Conservation (phyloP, 2,888 invertebrate species). For the Polylopha cassiicola region DNA sequence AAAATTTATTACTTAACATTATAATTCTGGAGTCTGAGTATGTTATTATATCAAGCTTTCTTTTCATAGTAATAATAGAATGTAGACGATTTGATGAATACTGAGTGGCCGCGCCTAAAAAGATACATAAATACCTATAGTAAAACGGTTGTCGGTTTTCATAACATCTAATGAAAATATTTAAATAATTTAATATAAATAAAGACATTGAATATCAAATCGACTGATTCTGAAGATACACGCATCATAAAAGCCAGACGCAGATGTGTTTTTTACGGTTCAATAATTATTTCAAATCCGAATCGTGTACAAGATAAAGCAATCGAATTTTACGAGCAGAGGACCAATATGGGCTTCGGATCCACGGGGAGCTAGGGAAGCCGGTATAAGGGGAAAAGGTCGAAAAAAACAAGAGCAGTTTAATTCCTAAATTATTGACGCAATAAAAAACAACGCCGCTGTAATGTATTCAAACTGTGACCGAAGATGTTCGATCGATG, state of each 20-base stretch:
- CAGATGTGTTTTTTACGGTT: slow-evolving; percentile 29
- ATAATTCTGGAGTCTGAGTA: slow-evolving; percentile 8
- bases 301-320: slow-evolving; percentile 46
- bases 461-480: slow-evolving; percentile 67
- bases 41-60: slow-evolving; percentile 4
- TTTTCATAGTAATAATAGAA: slow-evolving; percentile 8
- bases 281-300: slow-evolving; percentile 34
- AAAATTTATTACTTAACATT: slow-evolving; percentile 5
- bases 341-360: slow-evolving; percentile 34
- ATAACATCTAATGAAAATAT: slow-evolving; percentile 9
- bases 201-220: slow-evolving; percentile 18
- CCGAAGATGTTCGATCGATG: slow-evolving; percentile 55
- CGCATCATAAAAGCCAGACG: slow-evolving; percentile 30
- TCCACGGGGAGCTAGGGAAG: slow-evolving; percentile 38
- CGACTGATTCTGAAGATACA: slow-evolving; percentile 16
- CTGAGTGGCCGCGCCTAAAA: slow-evolving; percentile 6
- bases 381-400: slow-evolving; percentile 32
- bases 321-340: slow-evolving; percentile 55
- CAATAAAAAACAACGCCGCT: slow-evolving; percentile 58
- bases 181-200: slow-evolving; percentile 16
- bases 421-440: slow-evolving; percentile 64
- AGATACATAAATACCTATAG: slow-evolving; percentile 1
- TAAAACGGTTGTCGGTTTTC: neutral
- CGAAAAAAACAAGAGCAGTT: slow-evolving; percentile 46
- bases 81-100: slow-evolving; percentile 8